Evolutionary conservation across 1,140 invertebrate genomes (phyloP).

Genomic region (Battus philenor): DNA sequence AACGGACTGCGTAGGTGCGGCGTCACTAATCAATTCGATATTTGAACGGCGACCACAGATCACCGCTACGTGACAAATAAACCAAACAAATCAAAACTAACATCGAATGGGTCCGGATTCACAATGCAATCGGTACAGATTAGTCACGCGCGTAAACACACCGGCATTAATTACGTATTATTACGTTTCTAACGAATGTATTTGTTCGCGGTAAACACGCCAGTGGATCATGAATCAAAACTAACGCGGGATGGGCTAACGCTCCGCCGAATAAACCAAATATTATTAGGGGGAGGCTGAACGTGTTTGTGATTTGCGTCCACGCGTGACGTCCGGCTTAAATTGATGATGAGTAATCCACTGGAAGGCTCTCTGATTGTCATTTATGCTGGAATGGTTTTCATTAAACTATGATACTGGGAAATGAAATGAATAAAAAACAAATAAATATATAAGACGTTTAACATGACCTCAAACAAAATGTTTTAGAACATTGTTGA

Average conservation of each 20-base stretch:
- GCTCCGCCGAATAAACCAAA: slow-evolving; percentile 18
- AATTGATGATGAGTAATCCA: slow-evolving; percentile 6
- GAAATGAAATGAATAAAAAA: too few species aligned
- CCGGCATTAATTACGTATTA: slow-evolving; percentile 50
- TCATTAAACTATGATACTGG: too few species aligned
- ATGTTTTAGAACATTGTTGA: too few species aligned
- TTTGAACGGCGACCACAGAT: neutral
- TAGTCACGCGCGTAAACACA: slow-evolving; percentile 15
- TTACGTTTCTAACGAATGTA: slow-evolving; percentile 34
- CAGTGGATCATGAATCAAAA: slow-evolving; percentile 33
- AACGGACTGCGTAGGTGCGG: too few species aligned
- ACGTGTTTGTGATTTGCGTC: neutral
- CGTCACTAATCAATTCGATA: too few species aligned
- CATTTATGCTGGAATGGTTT: too few species aligned
- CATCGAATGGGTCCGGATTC: slow-evolving; percentile 2
- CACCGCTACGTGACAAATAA: slow-evolving; percentile 4
- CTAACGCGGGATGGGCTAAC: slow-evolving; percentile 26
- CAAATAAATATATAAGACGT: too few species aligned
- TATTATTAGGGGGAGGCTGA: slow-evolving; percentile 23
- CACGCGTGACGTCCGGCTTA: slow-evolving; percentile 2
- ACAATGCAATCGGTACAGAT: slow-evolving; percentile 23
- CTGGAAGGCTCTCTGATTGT: too few species aligned
- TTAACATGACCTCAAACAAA: too few species aligned
- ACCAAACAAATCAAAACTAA: slow-evolving; percentile 7
- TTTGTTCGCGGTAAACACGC: slow-evolving; percentile 29